Evolutionary conservation across 2,113 vertebrate species (phyloP).

Genomic region (Gorsachius goisagi): DNA sequence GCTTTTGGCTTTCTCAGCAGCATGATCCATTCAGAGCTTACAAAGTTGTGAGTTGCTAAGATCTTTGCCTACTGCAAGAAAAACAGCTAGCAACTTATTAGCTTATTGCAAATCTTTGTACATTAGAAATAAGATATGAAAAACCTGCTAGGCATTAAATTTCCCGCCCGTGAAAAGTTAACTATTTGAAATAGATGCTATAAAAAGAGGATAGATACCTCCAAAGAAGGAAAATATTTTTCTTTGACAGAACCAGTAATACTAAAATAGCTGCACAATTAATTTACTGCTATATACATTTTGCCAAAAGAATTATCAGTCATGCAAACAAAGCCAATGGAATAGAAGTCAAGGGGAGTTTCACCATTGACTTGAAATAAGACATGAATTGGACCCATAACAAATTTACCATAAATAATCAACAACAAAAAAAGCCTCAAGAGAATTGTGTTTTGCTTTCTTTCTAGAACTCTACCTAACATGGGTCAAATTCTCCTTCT

Average conservation of each 20-base stretch:
- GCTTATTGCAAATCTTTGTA: background rate
- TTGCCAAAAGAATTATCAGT: background rate
- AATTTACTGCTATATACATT: background rate
- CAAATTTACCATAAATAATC: background rate
- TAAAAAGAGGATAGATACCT: background rate
- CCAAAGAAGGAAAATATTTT: background rate
- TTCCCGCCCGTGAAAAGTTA: background rate
- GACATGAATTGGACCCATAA: background rate
- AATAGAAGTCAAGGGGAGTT: background rate
- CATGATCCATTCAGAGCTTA: background rate
- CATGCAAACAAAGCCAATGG: background rate
- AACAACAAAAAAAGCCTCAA: background rate
- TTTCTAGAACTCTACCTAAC: background rate
- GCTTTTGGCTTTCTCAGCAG: background rate
- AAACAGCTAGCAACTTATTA: background rate
- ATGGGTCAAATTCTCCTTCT: background rate
- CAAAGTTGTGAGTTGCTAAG: background rate
- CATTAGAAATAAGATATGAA: background rate
- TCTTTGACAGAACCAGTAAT: background rate
- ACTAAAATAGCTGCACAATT: background rate
- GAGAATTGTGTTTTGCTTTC: background rate
- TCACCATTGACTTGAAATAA: background rate
- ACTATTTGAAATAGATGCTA: background rate
- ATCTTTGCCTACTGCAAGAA: background rate
- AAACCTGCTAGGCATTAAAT: background rate